Base-by-base conservation (phyloP, 37 sponge, comb jelly and placozoan genomes). In the Agelas oroides region DNA sequence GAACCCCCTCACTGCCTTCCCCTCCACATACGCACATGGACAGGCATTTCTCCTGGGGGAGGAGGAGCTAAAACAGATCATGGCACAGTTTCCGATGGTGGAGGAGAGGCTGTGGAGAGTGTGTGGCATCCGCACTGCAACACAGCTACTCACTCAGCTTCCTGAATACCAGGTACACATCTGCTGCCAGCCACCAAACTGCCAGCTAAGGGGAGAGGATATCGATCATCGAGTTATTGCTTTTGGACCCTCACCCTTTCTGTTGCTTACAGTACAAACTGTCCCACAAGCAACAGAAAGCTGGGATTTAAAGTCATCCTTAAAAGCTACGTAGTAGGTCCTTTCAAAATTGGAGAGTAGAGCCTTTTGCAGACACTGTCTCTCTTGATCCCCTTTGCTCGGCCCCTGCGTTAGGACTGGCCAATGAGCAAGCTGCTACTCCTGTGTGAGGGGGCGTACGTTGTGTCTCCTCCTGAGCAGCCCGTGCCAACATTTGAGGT, bases 91-190 rank as follows among this genome's bases (percentile, higher is more conserved):
- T 56, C 95, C 97, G 31, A 53, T 63, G 18, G 52, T 97, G 59
- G 90, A 84, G 82, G 91, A 92, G 70, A 65, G 71, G 18, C 74
- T 97, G 71, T 97, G 97, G 97, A 93, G 83, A 71, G 71, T 89
- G 19, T 79, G 82, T 80, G 95, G 95, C 53, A 82, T 89, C 39
- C 65, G 89, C 23, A 87, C 88, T 39, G 95, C 97, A 0, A 32
- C 64, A n/a, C 35, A 73, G 36, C 83, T 94, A 36, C 89, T 97
- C 30, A 28, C 46, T 0, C 74, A 92, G 15, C 75, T 84, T 16
- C 70, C 75, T 1, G 86, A 91, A 64, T 95, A 95, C 58, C 86
- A 95, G 87, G 95, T 92, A 41, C 67, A 36, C 21, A 25, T 28
- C 25, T 23, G 27, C 62, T 12, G 14, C 14, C 3, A 27, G 62